These are phyloP conservation scores for Drosophila suboccidentalis DNA, from an alignment of 2,888 invertebrate species.

Conservation along the genomic window DNA sequence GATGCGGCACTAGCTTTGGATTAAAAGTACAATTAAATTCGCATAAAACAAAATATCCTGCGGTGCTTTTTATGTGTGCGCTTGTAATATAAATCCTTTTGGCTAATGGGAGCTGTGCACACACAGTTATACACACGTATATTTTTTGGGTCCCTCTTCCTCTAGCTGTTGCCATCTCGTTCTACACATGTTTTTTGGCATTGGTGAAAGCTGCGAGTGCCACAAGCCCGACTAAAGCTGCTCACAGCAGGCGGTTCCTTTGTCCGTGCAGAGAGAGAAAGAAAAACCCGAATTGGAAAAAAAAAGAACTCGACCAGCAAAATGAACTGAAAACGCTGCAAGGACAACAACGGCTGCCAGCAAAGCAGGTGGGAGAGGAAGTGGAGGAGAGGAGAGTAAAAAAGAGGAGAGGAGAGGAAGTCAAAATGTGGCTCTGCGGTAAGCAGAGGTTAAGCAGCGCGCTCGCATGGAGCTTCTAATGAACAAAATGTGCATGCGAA, in stretches of 20 bases:
- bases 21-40: constrained; percentile 83
- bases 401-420: not conserved
- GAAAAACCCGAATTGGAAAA: constrained; percentile 23
- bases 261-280: constrained; percentile 26
- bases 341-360: constrained; percentile 25
- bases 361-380: no score
- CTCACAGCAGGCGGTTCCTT: constrained; percentile 69
- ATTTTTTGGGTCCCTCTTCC: constrained; percentile 5
- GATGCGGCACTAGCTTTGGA: constrained; percentile 50
- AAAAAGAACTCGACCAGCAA: constrained; percentile 40
- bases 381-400: not conserved
- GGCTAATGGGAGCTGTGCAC: constrained; percentile 69
- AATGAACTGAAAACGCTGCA: constrained; percentile 65
- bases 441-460: constrained; percentile 56
- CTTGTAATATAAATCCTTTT: constrained; percentile 79
- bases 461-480: constrained; percentile 65
- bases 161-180: constrained; percentile 1
- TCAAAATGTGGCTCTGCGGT: constrained; percentile 16
- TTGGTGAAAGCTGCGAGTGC: constrained; percentile 64
- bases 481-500: constrained; percentile 69
- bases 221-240: constrained; percentile 53
- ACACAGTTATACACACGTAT: constrained; percentile 23
- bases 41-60: constrained; percentile 82
- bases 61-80: constrained; percentile 72
- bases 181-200: constrained; percentile 54